Base-by-base conservation (phyloP, 2,113 vertebrate species). In the Chaenogobius annularis region DNA sequence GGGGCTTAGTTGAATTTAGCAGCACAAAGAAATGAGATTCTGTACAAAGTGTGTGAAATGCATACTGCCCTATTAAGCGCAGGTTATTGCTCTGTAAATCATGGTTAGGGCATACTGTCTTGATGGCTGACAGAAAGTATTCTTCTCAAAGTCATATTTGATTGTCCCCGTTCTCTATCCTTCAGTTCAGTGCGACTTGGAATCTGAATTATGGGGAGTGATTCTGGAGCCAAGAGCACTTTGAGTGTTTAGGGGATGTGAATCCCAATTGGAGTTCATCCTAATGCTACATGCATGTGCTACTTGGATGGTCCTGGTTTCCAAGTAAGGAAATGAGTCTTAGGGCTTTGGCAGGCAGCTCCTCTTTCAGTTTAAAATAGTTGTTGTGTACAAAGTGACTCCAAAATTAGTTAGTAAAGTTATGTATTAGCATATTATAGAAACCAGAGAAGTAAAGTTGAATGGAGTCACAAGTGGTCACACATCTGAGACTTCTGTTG, bases 1-100 rank as follows among this genome's bases (percentile, higher is more conserved):
- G 87, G 75, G 88, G 82, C 69, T 83, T 74, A 73, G 83, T 70
- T 79, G 70, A 80, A 87, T 89, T 83, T 86, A 83, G 71, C 74
- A 81, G 79, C 79, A 73, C 65, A 62, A 66, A 87, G 75, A 88
- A 85, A 86, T 87, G 63, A 50, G 64, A 89, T 85, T 88, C 85
- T 66, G 62, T 59, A 48, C 77, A 82, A 83, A 88, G 74, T 80
- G 72, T 72, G 66, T 68, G 59, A 89, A 88, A 89, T 82, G 75
- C 70, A 77, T 83, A 83, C 84, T 66, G 79, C 73, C 79, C 74
- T 88, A 83, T 85, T 80, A 81, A 75, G 69, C 72, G 8, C 9
- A 47, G 43, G 65, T 73, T 87, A 85, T 86, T 86, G 76, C 73
- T 67, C 79, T 75, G 64, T 87, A 83, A 83, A 86, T 91, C 87